Evolutionary conservation across 1,140 invertebrate genomes (phyloP), one percentile per base, ranked within the genome.

Genomic region (Marisa cornuarietis): DNA sequence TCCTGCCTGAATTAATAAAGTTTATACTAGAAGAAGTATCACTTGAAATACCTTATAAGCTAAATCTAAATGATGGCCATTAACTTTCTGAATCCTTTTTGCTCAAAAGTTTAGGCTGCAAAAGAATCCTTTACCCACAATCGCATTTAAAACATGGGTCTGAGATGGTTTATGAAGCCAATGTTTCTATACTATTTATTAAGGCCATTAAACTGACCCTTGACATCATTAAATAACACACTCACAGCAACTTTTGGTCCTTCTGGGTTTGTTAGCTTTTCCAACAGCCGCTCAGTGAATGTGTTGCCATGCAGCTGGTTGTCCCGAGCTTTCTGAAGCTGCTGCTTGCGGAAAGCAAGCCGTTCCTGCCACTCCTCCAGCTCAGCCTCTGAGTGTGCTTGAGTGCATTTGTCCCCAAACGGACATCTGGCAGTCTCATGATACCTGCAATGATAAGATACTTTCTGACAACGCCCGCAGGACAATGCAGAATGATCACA

Each of bases 351-450:
- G 85, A 94, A 94, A 82, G 94, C 93, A 86, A 94, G 95, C 73
- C 95, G 91, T 84, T 95, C 93, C 85, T 94, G 93, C 95, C 95
- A 96, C 91, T 96, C 95, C 18, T 92, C 90, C 14, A 95, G 88
- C 88, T 96, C 95, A 74, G 94, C 94, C 76, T 92, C 87, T 22
- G 94, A 94, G 87, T 96, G 95, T 9, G 95, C 95, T 87, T 94
- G 93, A n/a, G 94, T 93, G 90, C 95, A 95, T 84, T 95, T 94
- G 22, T 93, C 92, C 26, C 94, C 94, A 85, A 94, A 94, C 63
- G 94, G 91, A 88, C 95, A 95, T 49, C 89, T 91, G 51, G 92
- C 93, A 65, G 81, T 87, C 20, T 87, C 87, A 18, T 79, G 69
- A 76, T 84, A 88, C 58, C 88, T 89, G 69, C 26, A 78, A 62